Evolutionary conservation across 2,113 vertebrate genomes (phyloP), one percentile per base, ranked within the genome.

Genomic region (Bombycilla garrulus): DNA sequence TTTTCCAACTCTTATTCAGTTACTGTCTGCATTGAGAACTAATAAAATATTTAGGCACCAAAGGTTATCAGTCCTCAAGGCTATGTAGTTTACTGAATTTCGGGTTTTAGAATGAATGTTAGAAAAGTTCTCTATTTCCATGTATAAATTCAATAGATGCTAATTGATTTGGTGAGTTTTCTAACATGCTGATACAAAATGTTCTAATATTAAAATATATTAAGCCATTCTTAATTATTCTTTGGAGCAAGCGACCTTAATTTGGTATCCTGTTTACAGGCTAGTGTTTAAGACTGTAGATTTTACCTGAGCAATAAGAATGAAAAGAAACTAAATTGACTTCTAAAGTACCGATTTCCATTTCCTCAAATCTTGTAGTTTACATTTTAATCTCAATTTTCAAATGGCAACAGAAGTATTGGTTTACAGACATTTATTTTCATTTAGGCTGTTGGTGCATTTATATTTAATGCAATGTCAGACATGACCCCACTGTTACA

Each of bases 271-370:
- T 80, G 16, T 72, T 94, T 80, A 72, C 29, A 70, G 31, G 36
- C 54, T 76, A 36, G 7, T 50, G 7, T 79, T 93, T 48, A 71
- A 69, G 28, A 47, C 25, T 21, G 5, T 66, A 76, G 56, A 89
- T 90, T 91, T 95, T 90, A 83, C 90, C 74, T 86, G 74, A 81
- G 62, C 25, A 79, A 54, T n/a, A 81, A 71, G 58, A 77, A 76
- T 81, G 36, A 64, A 45, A 83, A 78, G 31, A 61, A 54, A 11
- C 23, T 40, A 51, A 86, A 54, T 54, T 78, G 25, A 72, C 26
- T 64, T 65, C 42, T 66, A 77, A 69, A 85, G 36, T 29, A 70
- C 16, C 57, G 15, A 29, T 85, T 92, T 94, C 33, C 5, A 33
- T 84, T 82, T 69, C 35, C 47, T 81, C 38, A n/a, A 22, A 62